Percentiles rank a stretch among this genome's conserved stretches.
phyloP scores from a whole-genome alignment of 2,113 vertebrate genomes.

The Corydoras maculifer region DNA sequence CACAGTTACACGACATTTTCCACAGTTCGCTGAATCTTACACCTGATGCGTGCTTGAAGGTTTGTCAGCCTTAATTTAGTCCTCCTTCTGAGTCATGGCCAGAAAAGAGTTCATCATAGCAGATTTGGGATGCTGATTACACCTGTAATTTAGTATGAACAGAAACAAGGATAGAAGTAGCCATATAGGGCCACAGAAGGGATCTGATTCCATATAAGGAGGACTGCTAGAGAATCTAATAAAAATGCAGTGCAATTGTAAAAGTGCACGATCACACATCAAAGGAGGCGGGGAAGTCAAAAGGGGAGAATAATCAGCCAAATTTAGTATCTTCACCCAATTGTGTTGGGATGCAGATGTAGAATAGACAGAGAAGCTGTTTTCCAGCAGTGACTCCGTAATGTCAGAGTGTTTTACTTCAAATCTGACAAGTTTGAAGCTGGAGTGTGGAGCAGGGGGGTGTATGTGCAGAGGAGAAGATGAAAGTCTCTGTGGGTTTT shows the following conservation, averaged over 20 bases:
- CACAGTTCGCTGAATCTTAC: slow-evolving; percentile 37
- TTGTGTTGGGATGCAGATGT: no score
- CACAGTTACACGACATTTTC: slow-evolving; percentile 20
- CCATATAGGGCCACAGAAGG: neutral
- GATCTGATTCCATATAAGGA: slow-evolving; percentile 4
- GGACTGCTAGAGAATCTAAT: slow-evolving; percentile 4
- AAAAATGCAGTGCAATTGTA: neutral
- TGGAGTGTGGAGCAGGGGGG: neutral
- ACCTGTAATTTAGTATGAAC: slow-evolving; percentile 25
- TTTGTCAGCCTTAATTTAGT: slow-evolving; percentile 45
- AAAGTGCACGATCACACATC: neutral
- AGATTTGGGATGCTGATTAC: slow-evolving; percentile 47
- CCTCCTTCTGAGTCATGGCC: slow-evolving; percentile 31
- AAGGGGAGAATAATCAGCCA: neutral
- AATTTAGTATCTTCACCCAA: no score
- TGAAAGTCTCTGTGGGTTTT: neutral
- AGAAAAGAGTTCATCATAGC: slow-evolving; percentile 44
- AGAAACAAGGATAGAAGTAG: slow-evolving; percentile 29
- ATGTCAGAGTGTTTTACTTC: no score
- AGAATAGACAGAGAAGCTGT: no score
- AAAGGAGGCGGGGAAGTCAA: neutral
- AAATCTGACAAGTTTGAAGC: neutral
- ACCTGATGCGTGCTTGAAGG: slow-evolving; percentile 25
- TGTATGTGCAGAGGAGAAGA: neutral
- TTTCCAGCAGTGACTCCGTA: no score